These are phyloP conservation scores for Lampropteryx suffumata DNA, from an alignment of 2,888 invertebrate species.

Conservation along the genomic window DNA sequence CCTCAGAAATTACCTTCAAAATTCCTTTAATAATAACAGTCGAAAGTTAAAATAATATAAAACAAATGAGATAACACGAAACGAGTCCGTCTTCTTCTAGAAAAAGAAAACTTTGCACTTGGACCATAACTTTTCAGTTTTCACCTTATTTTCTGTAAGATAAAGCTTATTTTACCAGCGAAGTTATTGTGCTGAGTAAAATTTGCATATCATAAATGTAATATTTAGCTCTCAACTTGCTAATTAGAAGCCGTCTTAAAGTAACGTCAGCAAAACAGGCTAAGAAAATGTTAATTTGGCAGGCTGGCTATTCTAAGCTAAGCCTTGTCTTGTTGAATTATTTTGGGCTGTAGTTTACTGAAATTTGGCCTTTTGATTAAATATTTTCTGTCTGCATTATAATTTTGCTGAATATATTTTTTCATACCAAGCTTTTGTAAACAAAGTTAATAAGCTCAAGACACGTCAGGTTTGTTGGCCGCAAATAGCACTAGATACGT, in stretches of 20 bases:
- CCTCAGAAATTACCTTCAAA: constrained; percentile 18
- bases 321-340: constrained; percentile 11
- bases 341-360: constrained; percentile 1
- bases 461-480: too few species aligned
- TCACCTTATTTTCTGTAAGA: constrained; percentile 39
- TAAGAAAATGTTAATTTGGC: constrained; percentile 22
- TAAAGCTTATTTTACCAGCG: constrained; percentile 52
- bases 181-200: constrained; percentile 49
- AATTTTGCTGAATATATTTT: background rate
- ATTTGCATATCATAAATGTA: constrained; percentile 82
- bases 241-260: constrained; percentile 75
- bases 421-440: background rate
- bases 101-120: constrained; percentile 50
- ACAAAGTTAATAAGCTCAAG: too few species aligned
- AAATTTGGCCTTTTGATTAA: background rate
- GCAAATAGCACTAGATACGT: too few species aligned
- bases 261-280: constrained; percentile 56
- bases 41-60: constrained; percentile 42
- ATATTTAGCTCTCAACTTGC: constrained; percentile 81
- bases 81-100: constrained; percentile 52
- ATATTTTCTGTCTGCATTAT: background rate
- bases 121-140: constrained; percentile 43
- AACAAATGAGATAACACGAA: constrained; percentile 55
- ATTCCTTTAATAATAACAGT: constrained; percentile 34
- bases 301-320: constrained; percentile 11